A percentile compares a stretch with the other conserved stretches of the same genome.
phyloP scores from a whole-genome alignment of 2,797 vertebrate species.

The Leucoraja ocellata region DNA sequence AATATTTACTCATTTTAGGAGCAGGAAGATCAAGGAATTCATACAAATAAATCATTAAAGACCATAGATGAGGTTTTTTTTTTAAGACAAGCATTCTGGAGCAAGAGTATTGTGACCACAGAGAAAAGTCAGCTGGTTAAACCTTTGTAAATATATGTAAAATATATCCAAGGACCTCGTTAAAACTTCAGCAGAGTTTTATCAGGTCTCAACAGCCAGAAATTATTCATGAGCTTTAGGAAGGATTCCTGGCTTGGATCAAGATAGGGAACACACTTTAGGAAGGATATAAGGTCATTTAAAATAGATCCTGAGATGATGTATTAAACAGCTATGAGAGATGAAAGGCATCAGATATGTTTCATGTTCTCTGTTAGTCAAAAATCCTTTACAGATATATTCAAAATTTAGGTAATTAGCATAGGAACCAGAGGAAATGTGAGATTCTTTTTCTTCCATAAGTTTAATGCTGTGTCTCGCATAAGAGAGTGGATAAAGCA shows the following conservation, averaged over 20 bases:
- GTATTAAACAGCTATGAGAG: not conserved
- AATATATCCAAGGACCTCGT: too few relatives aligned
- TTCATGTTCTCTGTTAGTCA: not conserved
- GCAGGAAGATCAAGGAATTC: too few relatives aligned
- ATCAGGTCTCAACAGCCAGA: too few relatives aligned
- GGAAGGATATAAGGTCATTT: not conserved
- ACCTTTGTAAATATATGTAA: not conserved
- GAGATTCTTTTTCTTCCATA: not conserved
- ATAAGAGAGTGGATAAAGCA: too few relatives aligned
- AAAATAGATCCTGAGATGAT: not conserved
- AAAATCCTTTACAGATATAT: not conserved
- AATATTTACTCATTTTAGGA: too few relatives aligned
- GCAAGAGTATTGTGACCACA: not conserved
- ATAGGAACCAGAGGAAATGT: not conserved
- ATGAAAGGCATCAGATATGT: not conserved
- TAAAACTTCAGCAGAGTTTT: too few relatives aligned
- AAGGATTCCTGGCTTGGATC: not conserved
- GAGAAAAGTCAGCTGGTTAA: not conserved
- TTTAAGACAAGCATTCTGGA: not conserved
- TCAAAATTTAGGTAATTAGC: not conserved
- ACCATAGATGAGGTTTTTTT: too few relatives aligned
- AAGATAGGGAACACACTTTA: not conserved
- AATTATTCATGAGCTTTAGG: too few relatives aligned
- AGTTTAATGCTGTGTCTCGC: too few relatives aligned
- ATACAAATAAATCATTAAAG: too few relatives aligned